Evolutionary conservation across 2,888 invertebrate species (phyloP).

Genomic region (Sphaerophoria taeniata): DNA sequence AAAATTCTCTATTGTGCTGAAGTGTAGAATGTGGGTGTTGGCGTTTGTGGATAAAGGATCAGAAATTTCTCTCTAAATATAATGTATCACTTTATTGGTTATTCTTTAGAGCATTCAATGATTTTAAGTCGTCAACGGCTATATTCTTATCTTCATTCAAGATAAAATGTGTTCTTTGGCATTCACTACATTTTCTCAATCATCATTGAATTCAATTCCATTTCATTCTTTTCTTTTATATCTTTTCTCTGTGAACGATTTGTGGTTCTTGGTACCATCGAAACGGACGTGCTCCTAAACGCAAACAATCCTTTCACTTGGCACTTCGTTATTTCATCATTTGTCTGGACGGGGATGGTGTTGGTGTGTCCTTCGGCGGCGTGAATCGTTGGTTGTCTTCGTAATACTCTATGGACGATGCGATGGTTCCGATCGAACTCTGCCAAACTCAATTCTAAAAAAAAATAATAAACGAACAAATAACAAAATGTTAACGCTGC

Average conservation of each 20-base stretch:
- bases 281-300: conserved; percentile 61
- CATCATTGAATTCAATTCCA: conserved; percentile 51
- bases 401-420: conserved; percentile 19
- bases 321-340: conserved; percentile 53
- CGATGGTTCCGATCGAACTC: conserved; percentile 9
- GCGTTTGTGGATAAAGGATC: conserved; percentile 4
- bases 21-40: background rate
- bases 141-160: conserved; percentile 37
- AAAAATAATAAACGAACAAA: background rate
- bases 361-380: conserved; percentile 5
- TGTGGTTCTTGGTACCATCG: conserved; percentile 20
- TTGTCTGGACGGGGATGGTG: conserved; percentile 1
- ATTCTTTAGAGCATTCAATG: conserved; percentile 13
- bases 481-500: conserved; percentile 32
- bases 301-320: conserved; percentile 60
- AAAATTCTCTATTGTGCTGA: background rate
- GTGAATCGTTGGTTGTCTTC: conserved; percentile 33
- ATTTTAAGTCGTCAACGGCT: conserved; percentile 39
- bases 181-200: conserved; percentile 50
- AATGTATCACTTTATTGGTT: conserved; percentile 33
- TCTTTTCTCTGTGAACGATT: conserved; percentile 42
- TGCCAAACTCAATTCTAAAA: conserved; percentile 40
- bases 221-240: conserved; percentile 31
- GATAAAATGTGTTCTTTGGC: conserved; percentile 55
- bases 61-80: conserved; percentile 16